Base-by-base conservation (phyloP, 2,113 vertebrate genomes). In the Carollia perspicillata region DNA sequence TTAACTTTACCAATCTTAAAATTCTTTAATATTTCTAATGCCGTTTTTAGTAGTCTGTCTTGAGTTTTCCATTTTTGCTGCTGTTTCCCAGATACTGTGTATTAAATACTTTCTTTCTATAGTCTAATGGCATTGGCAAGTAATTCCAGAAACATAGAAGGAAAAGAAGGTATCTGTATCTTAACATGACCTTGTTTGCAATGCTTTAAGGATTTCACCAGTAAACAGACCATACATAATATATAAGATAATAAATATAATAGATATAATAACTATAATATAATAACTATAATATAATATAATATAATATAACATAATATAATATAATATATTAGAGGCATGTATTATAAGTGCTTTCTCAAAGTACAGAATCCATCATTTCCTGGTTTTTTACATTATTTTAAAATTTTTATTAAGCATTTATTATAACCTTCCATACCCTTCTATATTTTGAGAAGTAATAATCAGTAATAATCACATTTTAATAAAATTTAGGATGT, bases 1-100 rank as follows among this genome's bases (percentile, higher is more conserved):
- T 66, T 55, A 85, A 49, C 33, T 66, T 77, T 94, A 55, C 26
- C 26, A 89, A 10, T 65, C 90, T 93, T 69, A 13, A 94, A 96
- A 87, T 89, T 63, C 40, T 47, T 35, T 74, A 72, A 14, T 69
- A 89, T 71, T 94, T 94, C 55, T 55, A 66, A 55, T 58, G 20
- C 0, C 8, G 8, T 28, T 84, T 92, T 42, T 44, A 23, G 12
- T 68, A 44, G 53, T 1, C 6, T 86, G 0, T 47, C 33, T 35
- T 86, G 35, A 9, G 8, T 89, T 84, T 94, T 92, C 30, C 10
- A 40, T 55, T 51, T 94, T 94, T 83, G 28, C 17, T 77, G 17
- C 40, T 37, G 28, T 49, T 92, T 86, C 78, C 8, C 44, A 81
- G 1, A 47, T 60, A 79, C 22, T 75, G 5, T 16, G 0, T 30